Evolutionary conservation across 1,140 invertebrate genomes (phyloP).

Genomic region (Spodoptera litura): DNA sequence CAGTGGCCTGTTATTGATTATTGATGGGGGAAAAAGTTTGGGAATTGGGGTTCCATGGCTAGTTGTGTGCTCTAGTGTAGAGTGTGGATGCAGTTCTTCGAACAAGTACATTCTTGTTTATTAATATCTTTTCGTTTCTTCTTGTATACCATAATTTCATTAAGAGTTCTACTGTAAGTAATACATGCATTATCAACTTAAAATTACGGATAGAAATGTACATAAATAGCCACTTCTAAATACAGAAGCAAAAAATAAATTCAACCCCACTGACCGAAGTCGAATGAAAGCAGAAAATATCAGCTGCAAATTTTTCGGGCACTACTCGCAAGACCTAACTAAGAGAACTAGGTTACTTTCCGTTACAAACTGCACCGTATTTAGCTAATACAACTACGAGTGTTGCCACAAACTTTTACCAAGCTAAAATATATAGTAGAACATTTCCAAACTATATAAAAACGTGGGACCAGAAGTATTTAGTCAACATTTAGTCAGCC

Average conservation of each 20-base stretch:
- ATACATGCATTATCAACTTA: too few species aligned
- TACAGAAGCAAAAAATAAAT: not conserved
- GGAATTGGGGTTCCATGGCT: not conserved
- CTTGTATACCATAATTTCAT: too few species aligned
- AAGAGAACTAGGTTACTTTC: conserved; percentile 19
- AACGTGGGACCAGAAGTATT: not conserved
- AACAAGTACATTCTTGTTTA: too few species aligned
- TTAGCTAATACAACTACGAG: conserved; percentile 34
- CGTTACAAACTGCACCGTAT: conserved; percentile 33
- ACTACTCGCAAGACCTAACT: conserved; percentile 17
- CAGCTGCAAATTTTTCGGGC: conserved; percentile 8
- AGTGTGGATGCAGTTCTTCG: not conserved
- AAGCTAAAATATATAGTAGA: conserved; percentile 16
- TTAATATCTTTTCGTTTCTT: too few species aligned
- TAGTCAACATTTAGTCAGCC: not conserved
- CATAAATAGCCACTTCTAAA: too few species aligned
- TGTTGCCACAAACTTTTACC: conserved; percentile 9
- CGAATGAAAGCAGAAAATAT: conserved; percentile 8
- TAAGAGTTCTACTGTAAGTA: too few species aligned
- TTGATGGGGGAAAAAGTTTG: conserved; percentile 53
- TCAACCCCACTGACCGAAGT: too few species aligned
- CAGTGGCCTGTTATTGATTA: conserved; percentile 65
- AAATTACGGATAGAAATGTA: too few species aligned
- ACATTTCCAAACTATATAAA: conserved; percentile 1
- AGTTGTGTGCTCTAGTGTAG: not conserved